Base-by-base conservation (phyloP, 2,888 invertebrate species). In the Nomada lathburiana region DNA sequence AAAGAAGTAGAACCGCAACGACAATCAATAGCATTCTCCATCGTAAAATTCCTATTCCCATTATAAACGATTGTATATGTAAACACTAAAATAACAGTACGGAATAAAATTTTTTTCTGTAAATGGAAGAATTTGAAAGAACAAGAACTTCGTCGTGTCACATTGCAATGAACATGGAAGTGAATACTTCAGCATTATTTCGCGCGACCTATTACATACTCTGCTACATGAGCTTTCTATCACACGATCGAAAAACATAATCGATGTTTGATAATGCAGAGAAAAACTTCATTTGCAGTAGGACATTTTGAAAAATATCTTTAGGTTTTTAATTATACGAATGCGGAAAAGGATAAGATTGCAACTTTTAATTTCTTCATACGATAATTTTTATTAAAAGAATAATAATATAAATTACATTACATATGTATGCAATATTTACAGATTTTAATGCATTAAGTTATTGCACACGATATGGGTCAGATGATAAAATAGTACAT, bases 1-100 rank as follows among this genome's bases (percentile, higher is more conserved):
- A 88, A 16, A 88, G 75, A 20, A 88, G 36, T 44, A 90, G 59
- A 13, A 85, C 47, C 53, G 84, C 76, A 29, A 84, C n/a, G 64
- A 89, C 16, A 29, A 86, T 67, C 50, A 88, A 69, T 16, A 89
- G 36, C 62, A 91, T 47, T 67, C 89, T 88, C 78, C 87, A 86
- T 74, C 90, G 89, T 72, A 89, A 88, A 77, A 55, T 89, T 76
- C 89, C 89, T 79, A 91, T 83, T 83, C 90, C 90, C 91, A 92
- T 91, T 75, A 69, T 87, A 62, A 36, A 36, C 23, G 18, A 52
- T 52, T 52, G 16, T 53, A 23, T 71, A 10, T 11, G 13, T 50
- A 42, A 47, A 67, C 57, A 20, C 52, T 23, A 53, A 59, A 47
- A 70, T 13, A 2, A 60, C 36, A 29, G 13, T 55, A 29, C 23